Percentiles rank a stretch among this genome's conserved stretches.
phyloP scores from a whole-genome alignment of 1,140 invertebrate genomes.

The Drosophila nebulosa region DNA sequence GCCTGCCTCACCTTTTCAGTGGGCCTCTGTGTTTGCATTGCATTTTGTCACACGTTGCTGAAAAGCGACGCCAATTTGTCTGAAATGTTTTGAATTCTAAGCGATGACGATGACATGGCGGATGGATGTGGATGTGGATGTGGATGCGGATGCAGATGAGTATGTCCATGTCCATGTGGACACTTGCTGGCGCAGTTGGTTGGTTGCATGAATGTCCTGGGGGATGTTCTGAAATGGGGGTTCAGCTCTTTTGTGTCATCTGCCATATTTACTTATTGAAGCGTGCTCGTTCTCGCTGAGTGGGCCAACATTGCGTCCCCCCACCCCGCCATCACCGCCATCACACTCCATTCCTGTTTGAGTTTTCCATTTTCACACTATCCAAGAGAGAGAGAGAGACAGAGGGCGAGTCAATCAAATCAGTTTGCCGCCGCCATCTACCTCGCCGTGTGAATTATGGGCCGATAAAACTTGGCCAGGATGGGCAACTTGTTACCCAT shows the following conservation, averaged over 20 bases:
- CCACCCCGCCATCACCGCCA: too few species aligned
- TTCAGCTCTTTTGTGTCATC: constrained; percentile 43
- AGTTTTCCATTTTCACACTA: constrained; percentile 58
- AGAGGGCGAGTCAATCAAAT: constrained; percentile 60
- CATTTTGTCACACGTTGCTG: constrained; percentile 74
- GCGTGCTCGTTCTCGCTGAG: constrained; percentile 37
- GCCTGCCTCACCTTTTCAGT: not conserved
- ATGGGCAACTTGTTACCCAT: constrained; percentile 73
- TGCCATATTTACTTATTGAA: constrained; percentile 46
- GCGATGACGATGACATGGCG: constrained; percentile 26
- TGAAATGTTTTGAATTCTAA: constrained; percentile 78
- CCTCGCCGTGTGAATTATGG: constrained; percentile 66
- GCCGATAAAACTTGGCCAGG: constrained; percentile 70
- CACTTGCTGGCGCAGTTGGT: too few species aligned
- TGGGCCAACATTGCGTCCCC: constrained; percentile 18
- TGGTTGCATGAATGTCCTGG: constrained; percentile 37
- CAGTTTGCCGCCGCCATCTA: constrained; percentile 33
- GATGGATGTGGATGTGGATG: constrained; percentile 18
- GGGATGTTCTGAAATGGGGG: constrained; percentile 14
- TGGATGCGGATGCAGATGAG: constrained; percentile 24
- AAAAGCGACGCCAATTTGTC: constrained; percentile 77
- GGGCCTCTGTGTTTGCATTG: constrained; percentile 63
- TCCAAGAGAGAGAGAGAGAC: not conserved
- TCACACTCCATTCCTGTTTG: constrained; percentile 40
- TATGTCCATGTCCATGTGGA: too few species aligned